Base-by-base conservation (phyloP, 2,888 invertebrate species). In the Orthonychiurus folsomi region DNA sequence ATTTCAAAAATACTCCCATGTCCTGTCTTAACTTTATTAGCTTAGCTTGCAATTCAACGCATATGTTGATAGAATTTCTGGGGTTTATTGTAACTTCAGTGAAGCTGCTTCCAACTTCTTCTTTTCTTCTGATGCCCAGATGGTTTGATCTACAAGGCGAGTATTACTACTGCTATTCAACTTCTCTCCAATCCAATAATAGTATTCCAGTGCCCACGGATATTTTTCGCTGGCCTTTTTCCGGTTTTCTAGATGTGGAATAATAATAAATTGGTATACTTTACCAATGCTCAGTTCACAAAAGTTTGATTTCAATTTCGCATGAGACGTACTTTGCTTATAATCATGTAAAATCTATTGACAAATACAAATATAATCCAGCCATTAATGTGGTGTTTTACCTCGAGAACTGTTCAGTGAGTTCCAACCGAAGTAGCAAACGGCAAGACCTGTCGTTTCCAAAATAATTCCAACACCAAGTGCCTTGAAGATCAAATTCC, bases 111-210 rank as follows among this genome's bases (percentile, higher is more conserved):
- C 37, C 15, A 37, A 37, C 9, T 9, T 15, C 37, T 37, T 37
- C 9, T 9, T 15, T 15, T 37, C 15, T 50, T 53, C 37, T 18
- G n/a, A 18, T 37, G 58, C 59, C 72, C 72, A 72, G 52, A 58
- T 27, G 18, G 58, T 24, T 15, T 63, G 28, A 60, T 72, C 72
- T 2, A 47, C 2, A 62, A 54, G 26, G 20, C 72, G 55, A 47
- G 66, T 69, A 2, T 18, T 9, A 50, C 63, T 56, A 5, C 50
- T 25, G 5, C 64, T 65, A 50, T 63, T 59, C 9, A 69, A 20
- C 18, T 54, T 24, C 62, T 69, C 71, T 20, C 68, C 71, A 47
- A 73, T 50, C 9, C 61, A 64, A 60, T 73, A 73, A 55, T 70
- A 73, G 18, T 60, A 53, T 47, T 65, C 65, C 59, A 73, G 62